Base-by-base conservation (phyloP, 2,888 invertebrate species). In the Meteorus cinctellus region DNA sequence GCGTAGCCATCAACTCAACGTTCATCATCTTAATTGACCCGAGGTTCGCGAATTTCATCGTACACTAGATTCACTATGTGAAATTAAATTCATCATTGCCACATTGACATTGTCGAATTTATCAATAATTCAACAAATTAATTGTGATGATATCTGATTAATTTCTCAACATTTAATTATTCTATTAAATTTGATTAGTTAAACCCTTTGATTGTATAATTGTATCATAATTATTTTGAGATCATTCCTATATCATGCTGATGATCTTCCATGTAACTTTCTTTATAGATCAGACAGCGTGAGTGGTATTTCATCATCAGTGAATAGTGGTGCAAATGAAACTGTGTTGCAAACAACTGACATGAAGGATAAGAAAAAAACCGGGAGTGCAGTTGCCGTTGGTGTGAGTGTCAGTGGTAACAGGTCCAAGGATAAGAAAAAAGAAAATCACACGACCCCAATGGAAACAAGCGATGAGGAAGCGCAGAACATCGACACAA, bases 381-480 rank as follows among this genome's bases (percentile, higher is more conserved):
- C 81, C 0, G 75, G 83, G 41, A 80, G 75, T 72, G 82, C 82
- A 59, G 80, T 83, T 16, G 66, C 81, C 6, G 82, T 82, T 34
- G 84, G 81, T 27, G 81, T 81, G 24, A 80, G 82, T 31, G 78
- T 80, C 31, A 81, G 84, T 55, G 81, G 84, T 55, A 85, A 86
- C 71, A 82, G 86, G 78, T 87, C 89, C 76, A 89, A 89, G 69
- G 89, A 89, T 82, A 90, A 90, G 80, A 91, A 91, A 80, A 90
- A 90, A 74, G 90, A 90, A 72, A 91, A 91, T 81, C 89, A 90
- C 75, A 84, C 86, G 55, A 82, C 83, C 14, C 86, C 89, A 1
- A 90, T 92, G 88, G 93, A 92, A 80, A 91, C 91, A 41, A 93
- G 92, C 81, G 93, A 93, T 81, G 93, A 93, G 74, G 91, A 91